Evolutionary conservation across 1,140 invertebrate species (phyloP).

Genomic region (Drosophila baimaii): DNA sequence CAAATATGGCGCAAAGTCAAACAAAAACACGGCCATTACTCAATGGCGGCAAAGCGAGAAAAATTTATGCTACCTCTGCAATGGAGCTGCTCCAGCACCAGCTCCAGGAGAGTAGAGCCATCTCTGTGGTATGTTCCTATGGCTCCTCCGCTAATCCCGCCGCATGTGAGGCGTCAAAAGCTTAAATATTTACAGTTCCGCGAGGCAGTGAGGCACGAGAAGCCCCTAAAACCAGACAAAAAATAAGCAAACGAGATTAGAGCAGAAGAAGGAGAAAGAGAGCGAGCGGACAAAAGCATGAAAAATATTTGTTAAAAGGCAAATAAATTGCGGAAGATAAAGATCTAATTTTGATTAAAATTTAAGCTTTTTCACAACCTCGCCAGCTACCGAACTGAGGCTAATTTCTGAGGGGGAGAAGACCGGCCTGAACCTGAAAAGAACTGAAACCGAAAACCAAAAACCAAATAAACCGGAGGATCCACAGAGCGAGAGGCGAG

Average conservation of each 20-base stretch:
- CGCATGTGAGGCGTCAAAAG: constrained; percentile 79
- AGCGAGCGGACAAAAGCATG: constrained; percentile 48
- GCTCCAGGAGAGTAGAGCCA: not conserved
- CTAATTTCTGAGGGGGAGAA: constrained; percentile 8
- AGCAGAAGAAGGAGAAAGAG: constrained; percentile 56
- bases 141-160: constrained; percentile 10
- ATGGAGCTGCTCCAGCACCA: constrained; percentile 25
- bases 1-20: constrained; percentile 78
- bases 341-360: constrained; percentile 83
- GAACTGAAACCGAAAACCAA: constrained; percentile 7
- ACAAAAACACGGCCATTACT: constrained; percentile 65
- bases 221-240: constrained; percentile 7
- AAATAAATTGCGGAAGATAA: constrained; percentile 79
- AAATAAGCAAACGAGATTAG: constrained; percentile 50
- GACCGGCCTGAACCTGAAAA: constrained; percentile 18
- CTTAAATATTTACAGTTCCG: constrained; percentile 75
- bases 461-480: constrained; percentile 12
- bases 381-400: constrained; percentile 66
- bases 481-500: not conserved
- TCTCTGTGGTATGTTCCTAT: not conserved
- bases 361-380: constrained; percentile 83
- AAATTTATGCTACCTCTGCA: constrained; percentile 75
- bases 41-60: constrained; percentile 67
- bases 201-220: constrained; percentile 18
- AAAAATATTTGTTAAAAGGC: constrained; percentile 80